Evolutionary conservation across 2,888 invertebrate genomes (phyloP).

Genomic region (Icerya purchasi): DNA sequence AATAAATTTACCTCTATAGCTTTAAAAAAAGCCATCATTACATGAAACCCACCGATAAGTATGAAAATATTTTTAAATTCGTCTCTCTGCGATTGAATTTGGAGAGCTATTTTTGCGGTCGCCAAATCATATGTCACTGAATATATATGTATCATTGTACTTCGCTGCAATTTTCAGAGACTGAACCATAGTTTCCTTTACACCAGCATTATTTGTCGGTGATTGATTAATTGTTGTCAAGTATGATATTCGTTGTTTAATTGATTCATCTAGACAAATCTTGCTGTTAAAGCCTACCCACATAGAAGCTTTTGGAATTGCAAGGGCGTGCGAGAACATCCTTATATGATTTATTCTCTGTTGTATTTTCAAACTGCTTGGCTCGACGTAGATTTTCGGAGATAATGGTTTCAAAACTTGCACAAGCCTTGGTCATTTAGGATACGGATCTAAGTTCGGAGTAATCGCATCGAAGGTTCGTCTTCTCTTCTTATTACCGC

Average conservation of each 20-base stretch:
- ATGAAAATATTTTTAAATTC: conserved; percentile 23
- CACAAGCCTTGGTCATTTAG: no score
- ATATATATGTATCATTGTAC: conserved; percentile 18
- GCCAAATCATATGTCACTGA: conserved; percentile 23
- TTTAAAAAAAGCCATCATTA: conserved; percentile 22
- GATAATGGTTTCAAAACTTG: no score
- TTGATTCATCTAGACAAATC: conserved; percentile 18
- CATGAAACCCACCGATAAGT: conserved; percentile 23
- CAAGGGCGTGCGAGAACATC: conserved; percentile 14
- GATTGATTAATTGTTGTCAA: conserved; percentile 22
- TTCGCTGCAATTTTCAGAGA: conserved; percentile 19
- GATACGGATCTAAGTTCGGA: no score
- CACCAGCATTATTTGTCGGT: conserved; percentile 20
- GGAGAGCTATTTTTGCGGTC: conserved; percentile 20
- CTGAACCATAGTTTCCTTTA: conserved; percentile 20
- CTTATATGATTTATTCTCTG: conserved; percentile 14
- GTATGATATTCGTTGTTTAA: conserved; percentile 21
- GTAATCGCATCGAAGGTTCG: background rate
- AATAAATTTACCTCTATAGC: conserved; percentile 21
- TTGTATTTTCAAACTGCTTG: background rate
- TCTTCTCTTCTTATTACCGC: conserved; percentile 7
- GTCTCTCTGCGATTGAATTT: conserved; percentile 21
- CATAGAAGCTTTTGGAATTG: conserved; percentile 17
- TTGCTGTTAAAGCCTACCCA: conserved; percentile 22
- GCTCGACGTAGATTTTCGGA: no score